phyloP scores from a whole-genome alignment of 1,140 invertebrate genomes.

The Gryllus bimaculatus region DNA sequence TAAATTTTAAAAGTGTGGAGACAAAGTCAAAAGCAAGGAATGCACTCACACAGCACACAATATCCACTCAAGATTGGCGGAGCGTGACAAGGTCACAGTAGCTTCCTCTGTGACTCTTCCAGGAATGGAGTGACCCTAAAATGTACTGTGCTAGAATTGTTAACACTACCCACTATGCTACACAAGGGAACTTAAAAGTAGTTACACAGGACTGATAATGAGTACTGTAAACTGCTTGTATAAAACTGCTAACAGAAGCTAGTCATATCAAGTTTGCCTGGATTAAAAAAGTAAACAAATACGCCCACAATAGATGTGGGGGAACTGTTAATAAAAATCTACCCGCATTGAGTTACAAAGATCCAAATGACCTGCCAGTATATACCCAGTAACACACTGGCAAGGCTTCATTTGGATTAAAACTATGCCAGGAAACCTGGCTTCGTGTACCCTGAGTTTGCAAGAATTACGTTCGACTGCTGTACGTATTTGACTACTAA shows the following conservation, averaged over 20 bases:
- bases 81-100: not conserved
- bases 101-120: not conserved
- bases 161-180: not conserved
- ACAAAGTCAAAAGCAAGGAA: not conserved
- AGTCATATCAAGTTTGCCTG: not conserved
- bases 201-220: not conserved
- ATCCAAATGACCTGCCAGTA: not conserved
- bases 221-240: not conserved
- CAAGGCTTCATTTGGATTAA: not conserved
- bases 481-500: conserved; percentile 1
- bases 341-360: not conserved
- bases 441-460: not conserved
- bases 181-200: not conserved
- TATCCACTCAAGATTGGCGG: conserved; percentile 3
- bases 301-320: not conserved
- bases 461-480: not conserved
- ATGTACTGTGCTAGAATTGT: not conserved
- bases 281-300: conserved; percentile 2
- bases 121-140: not conserved
- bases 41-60: not conserved
- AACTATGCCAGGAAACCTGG: not conserved
- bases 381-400: not conserved
- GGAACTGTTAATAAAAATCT: not conserved
- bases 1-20: not conserved
- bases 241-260: conserved; percentile 4